These are phyloP conservation scores for Sebastes taczanowskii DNA, from an alignment of 2,797 vertebrate genomes.

Conservation along the genomic window DNA sequence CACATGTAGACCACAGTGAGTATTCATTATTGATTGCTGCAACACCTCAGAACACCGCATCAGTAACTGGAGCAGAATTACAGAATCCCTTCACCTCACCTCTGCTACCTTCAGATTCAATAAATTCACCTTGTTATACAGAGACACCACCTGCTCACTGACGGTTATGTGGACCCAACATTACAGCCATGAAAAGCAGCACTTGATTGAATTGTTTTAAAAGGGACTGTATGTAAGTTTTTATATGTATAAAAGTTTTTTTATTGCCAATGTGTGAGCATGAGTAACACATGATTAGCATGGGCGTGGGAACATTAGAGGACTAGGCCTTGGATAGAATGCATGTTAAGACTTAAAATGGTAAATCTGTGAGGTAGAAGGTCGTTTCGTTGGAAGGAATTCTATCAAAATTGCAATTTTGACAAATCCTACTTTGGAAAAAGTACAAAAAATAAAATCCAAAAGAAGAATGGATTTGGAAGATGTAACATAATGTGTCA, in stretches of 20 bases:
- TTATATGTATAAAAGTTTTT: no score
- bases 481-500: not conserved
- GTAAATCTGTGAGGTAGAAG: not conserved
- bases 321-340: no score
- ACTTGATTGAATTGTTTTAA: not conserved
- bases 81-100: not conserved
- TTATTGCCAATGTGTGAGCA: no score
- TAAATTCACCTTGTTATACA: not conserved
- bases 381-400: no score
- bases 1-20: not conserved
- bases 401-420: no score
- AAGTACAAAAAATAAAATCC: no score
- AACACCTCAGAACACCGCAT: not conserved
- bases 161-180: not conserved
- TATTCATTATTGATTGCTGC: constrained; percentile 21
- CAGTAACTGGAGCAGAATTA: constrained; percentile 9
- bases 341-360: no score
- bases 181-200: not conserved
- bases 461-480: not conserved
- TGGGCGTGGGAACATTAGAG: no score
- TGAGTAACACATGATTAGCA: no score
- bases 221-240: no score
- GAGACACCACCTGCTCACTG: not conserved
- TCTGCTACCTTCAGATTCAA: not conserved
- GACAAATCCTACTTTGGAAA: not conserved